phyloP scores from a whole-genome alignment of 2,797 vertebrate species.

The Miichthys miiuy region DNA sequence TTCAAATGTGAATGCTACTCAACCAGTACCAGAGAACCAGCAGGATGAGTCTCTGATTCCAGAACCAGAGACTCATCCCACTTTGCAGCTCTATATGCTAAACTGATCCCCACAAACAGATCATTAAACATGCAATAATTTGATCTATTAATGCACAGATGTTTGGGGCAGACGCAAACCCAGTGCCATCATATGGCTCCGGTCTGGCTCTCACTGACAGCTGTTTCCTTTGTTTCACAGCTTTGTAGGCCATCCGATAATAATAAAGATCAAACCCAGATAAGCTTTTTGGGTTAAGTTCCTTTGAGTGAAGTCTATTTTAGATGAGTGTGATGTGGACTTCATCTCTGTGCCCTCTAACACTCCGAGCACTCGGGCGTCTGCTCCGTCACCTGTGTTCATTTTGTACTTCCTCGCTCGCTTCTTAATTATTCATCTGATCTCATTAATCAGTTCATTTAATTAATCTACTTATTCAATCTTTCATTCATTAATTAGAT shows the following conservation, averaged over 20 bases:
- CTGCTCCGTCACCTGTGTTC: slow-evolving; percentile 45
- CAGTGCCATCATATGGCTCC: neutral
- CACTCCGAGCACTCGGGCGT: no score
- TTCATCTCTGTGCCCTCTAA: neutral
- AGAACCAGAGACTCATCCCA: neutral
- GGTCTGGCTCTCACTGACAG: neutral
- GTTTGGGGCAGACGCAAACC: neutral
- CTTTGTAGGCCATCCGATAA: neutral
- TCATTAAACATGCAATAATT: neutral
- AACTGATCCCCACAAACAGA: neutral
- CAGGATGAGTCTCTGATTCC: no score
- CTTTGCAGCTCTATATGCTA: neutral
- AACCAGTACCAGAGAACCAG: no score
- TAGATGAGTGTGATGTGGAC: slow-evolving; percentile 3
- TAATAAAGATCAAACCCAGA: neutral
- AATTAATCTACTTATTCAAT: slow-evolving; percentile 40
- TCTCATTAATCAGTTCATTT: slow-evolving; percentile 42
- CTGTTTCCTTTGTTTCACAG: neutral
- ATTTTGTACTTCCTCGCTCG: slow-evolving; percentile 14
- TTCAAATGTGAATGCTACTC: no score
- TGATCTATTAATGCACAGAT: slow-evolving; percentile 2
- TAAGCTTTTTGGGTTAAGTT: neutral
- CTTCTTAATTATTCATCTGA: slow-evolving; percentile 43
- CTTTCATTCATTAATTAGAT: slow-evolving; percentile 14
- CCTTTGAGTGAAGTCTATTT: no score